Conservation (phyloP, 2,888 invertebrate species). For the Nephrotoma guestfalica region DNA sequence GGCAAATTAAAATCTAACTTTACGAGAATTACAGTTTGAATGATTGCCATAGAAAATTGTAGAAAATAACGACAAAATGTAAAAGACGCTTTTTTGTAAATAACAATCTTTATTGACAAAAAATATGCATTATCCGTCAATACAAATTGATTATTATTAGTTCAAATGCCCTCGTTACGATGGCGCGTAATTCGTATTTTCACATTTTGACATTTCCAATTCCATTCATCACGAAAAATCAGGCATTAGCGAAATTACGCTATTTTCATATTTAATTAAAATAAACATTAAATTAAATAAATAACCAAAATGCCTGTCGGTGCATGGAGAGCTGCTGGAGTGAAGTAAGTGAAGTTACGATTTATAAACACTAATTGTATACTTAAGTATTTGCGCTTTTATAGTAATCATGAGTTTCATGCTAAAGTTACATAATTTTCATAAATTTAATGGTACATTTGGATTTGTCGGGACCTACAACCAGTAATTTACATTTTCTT, state of each 20-base stretch:
- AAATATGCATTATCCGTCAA: too few relatives aligned
- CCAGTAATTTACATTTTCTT: slow-evolving; percentile 12
- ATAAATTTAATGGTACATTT: neutral
- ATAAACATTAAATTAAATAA: neutral
- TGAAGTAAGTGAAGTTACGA: neutral
- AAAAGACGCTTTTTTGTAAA: too few relatives aligned
- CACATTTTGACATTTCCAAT: neutral
- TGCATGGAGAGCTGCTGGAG: neutral
- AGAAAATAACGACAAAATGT: too few relatives aligned
- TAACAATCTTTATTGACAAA: too few relatives aligned
- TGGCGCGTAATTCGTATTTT: neutral
- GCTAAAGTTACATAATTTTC: neutral
- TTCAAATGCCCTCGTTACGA: too few relatives aligned
- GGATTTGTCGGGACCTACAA: neutral
- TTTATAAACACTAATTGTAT: neutral
- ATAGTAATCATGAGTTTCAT: neutral
- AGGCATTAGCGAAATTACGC: neutral
- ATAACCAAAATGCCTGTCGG: neutral
- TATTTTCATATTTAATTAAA: neutral
- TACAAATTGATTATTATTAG: too few relatives aligned
- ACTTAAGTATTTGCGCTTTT: neutral
- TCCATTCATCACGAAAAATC: neutral
- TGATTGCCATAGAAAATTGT: too few relatives aligned
- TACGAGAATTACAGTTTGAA: too few relatives aligned
- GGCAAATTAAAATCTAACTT: too few relatives aligned